phyloP scores from a whole-genome alignment of 2,888 invertebrate species.

The Drosophila lutescens region DNA sequence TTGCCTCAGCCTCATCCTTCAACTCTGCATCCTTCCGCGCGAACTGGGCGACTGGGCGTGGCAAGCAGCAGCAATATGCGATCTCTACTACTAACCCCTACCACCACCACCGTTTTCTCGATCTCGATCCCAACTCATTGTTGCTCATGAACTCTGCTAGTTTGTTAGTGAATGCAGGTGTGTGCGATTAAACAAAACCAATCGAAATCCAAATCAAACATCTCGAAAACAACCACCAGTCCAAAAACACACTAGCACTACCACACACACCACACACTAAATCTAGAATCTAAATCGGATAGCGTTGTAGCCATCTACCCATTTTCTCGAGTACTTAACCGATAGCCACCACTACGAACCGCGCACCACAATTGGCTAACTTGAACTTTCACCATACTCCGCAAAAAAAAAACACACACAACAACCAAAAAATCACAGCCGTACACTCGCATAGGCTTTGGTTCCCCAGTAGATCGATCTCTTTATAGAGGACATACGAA shows the following conservation, averaged over 20 bases:
- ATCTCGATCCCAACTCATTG: slow-evolving; percentile 83
- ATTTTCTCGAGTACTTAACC: slow-evolving; percentile 25
- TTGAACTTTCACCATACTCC: slow-evolving; percentile 19
- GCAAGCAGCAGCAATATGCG: slow-evolving; percentile 83
- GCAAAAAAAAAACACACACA: neutral
- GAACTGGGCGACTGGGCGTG: slow-evolving; percentile 75
- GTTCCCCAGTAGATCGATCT: slow-evolving; percentile 19
- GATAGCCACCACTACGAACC: slow-evolving; percentile 30
- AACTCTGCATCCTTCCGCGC: slow-evolving; percentile 52
- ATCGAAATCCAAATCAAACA: slow-evolving; percentile 50
- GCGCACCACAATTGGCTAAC: slow-evolving; percentile 44
- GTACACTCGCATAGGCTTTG: slow-evolving; percentile 20
- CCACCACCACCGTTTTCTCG: slow-evolving; percentile 80
- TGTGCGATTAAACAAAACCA: slow-evolving; percentile 75
- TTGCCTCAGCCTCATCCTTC: slow-evolving; percentile 73
- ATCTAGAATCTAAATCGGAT: slow-evolving; percentile 25
- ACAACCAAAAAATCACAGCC: slow-evolving; percentile 5
- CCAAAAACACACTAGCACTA: slow-evolving; percentile 31
- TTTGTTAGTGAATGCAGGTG: slow-evolving; percentile 84
- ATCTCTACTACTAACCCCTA: slow-evolving; percentile 75
- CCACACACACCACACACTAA: slow-evolving; percentile 32
- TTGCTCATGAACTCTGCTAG: slow-evolving; percentile 83
- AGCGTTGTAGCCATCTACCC: slow-evolving; percentile 30
- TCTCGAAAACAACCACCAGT: slow-evolving; percentile 47
- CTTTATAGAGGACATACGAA: slow-evolving; percentile 31